phyloP scores from a whole-genome alignment of 2,797 vertebrate genomes.

The Tarsius wallacei region DNA sequence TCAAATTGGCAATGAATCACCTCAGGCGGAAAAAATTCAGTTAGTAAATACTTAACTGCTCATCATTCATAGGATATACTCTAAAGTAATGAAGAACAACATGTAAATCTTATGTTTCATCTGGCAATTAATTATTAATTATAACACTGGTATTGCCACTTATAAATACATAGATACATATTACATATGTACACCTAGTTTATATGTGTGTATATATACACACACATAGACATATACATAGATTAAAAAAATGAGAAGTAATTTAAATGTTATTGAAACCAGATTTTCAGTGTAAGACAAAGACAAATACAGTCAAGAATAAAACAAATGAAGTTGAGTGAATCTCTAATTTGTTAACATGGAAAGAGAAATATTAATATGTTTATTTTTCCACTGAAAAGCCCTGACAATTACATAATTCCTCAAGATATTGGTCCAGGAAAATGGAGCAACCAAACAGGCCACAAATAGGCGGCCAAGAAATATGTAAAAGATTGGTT shows the following conservation, averaged over 20 bases:
- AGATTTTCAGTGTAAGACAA: neutral
- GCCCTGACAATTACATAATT: neutral
- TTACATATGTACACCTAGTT: too few species aligned
- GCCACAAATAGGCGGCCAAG: neutral
- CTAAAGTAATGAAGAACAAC: neutral
- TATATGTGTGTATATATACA: neutral
- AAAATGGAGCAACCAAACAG: neutral
- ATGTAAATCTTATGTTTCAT: neutral
- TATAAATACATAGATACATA: neutral
- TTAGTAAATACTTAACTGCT: neutral
- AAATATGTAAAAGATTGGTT: neutral
- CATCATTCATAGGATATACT: neutral
- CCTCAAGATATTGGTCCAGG: neutral
- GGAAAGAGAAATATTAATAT: constrained; percentile 13
- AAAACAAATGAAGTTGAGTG: neutral
- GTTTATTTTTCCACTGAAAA: neutral
- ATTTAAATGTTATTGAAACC: constrained; percentile 11
- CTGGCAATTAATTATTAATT: neutral
- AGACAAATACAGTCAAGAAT: neutral
- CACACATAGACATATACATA: neutral
- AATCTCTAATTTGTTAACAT: neutral
- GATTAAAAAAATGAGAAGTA: neutral
- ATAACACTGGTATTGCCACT: neutral
- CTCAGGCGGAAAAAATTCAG: neutral
- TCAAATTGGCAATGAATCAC: neutral